Percentiles rank a stretch among this genome's conserved stretches.
phyloP scores from a whole-genome alignment of 2,888 invertebrate species.

The Trilocha varians region DNA sequence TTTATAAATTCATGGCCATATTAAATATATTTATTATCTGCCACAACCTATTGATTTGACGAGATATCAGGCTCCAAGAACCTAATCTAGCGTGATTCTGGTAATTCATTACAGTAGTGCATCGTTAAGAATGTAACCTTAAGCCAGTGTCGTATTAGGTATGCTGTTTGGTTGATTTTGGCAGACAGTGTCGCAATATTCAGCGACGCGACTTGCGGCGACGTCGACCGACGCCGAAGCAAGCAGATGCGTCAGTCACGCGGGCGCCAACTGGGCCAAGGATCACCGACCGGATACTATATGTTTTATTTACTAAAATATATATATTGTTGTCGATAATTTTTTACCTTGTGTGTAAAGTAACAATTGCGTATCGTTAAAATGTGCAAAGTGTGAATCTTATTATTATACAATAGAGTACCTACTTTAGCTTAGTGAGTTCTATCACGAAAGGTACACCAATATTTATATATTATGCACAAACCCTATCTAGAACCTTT shows the following conservation, averaged over 20 bases:
- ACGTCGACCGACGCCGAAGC: slow-evolving; percentile 22
- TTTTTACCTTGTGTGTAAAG: background rate
- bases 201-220: slow-evolving; percentile 16
- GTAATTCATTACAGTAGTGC: background rate
- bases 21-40: background rate
- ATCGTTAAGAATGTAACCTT: background rate
- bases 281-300: slow-evolving; percentile 44
- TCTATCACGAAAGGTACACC: too few species aligned
- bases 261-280: slow-evolving; percentile 52
- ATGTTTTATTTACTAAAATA: slow-evolving; percentile 32
- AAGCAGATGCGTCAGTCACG: slow-evolving; percentile 49
- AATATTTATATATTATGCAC: too few species aligned
- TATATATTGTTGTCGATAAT: slow-evolving; percentile 20
- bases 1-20: background rate
- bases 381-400: background rate
- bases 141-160: slow-evolving; percentile 8
- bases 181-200: slow-evolving; percentile 26
- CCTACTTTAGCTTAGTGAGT: too few species aligned
- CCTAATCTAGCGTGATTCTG: too few species aligned
- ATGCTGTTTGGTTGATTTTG: slow-evolving; percentile 21
- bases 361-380: background rate
- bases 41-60: too few species aligned
- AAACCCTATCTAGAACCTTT: too few species aligned
- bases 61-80: too few species aligned
- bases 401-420: too few species aligned